phyloP scores from a whole-genome alignment of 2,113 vertebrate genomes.

The Vidua chalybeata region DNA sequence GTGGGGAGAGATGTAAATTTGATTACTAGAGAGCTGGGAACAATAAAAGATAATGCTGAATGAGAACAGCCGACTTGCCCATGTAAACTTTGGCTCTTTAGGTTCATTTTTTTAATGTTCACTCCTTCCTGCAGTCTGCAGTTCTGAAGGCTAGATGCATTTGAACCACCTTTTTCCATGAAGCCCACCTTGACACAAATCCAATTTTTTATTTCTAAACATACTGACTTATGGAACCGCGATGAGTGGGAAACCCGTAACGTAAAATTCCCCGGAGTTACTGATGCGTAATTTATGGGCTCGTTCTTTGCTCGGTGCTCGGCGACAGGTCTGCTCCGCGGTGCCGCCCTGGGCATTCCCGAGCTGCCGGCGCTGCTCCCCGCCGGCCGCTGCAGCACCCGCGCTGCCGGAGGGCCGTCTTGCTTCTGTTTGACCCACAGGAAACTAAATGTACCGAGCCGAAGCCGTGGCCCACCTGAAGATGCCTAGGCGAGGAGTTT shows the following conservation, averaged over 20 bases:
- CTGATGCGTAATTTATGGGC: neutral
- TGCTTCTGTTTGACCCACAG: neutral
- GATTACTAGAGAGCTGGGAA: neutral
- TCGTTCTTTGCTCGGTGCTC: fast-evolving
- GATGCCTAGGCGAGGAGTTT: neutral
- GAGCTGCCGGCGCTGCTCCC: neutral
- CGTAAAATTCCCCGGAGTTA: neutral
- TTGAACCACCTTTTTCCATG: fast-evolving
- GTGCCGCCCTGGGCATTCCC: neutral
- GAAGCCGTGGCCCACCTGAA: neutral
- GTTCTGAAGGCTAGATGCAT: neutral
- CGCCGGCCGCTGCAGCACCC: neutral
- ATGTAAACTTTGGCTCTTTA: neutral
- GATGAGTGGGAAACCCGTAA: neutral
- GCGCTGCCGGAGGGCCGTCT: neutral
- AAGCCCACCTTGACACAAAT: neutral
- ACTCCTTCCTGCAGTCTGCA: neutral
- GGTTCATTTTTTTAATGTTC: neutral
- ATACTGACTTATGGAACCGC: neutral
- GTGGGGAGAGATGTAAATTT: neutral
- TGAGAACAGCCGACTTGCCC: neutral
- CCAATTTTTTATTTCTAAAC: neutral
- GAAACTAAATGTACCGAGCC: neutral
- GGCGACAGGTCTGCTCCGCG: fast-evolving
- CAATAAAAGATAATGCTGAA: neutral